Base-by-base conservation (phyloP, 2,888 invertebrate genomes). In the Patella caerulea region DNA sequence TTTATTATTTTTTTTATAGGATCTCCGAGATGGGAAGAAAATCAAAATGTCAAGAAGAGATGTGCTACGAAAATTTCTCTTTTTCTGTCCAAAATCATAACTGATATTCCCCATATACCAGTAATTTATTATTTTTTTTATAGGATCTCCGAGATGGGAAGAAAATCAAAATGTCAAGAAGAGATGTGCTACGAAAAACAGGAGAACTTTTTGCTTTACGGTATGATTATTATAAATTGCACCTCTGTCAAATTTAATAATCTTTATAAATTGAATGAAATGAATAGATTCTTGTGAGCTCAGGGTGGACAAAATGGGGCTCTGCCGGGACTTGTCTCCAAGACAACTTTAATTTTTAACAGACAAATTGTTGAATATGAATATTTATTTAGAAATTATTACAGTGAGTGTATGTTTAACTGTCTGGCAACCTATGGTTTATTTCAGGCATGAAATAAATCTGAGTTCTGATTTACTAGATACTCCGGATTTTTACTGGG, bases 401-500 rank as follows among this genome's bases (percentile, higher is more conserved):
- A 45, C 24, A 52, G 34, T 45, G 34, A 5, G 7, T 14, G 14
- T 54, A 56, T 19, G 11, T 29, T 72, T 15, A 15, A 34, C 17
- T 53, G 11, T 45, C 9, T 7, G 45, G 45, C 9, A 45, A 45
- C n/a, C 7, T 73, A 53, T 77, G 17, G 34, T 34, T 73, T 55
- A 54, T 71, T 77, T 5, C 84, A 92, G 92, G 5, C 98, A 98
- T 92, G 94, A 95, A 29, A 95, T 99, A 76, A 99, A 97, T 92
- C 93, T 99, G 83, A 96, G 97, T 85, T 98, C 98, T 0, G 98
- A 98, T 92, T 93, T 98, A 71, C 93, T 98, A 83, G 98, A 98
- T 91, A 97, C 97, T 0, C 98, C 98, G 0, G 99, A 99, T 92
- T 98, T 98, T 92, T 99, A 99, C 92, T 99, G 99, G 99, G 98